phyloP scores from a whole-genome alignment of 2,888 invertebrate species.

The Lepidocyrtinus sp. region DNA sequence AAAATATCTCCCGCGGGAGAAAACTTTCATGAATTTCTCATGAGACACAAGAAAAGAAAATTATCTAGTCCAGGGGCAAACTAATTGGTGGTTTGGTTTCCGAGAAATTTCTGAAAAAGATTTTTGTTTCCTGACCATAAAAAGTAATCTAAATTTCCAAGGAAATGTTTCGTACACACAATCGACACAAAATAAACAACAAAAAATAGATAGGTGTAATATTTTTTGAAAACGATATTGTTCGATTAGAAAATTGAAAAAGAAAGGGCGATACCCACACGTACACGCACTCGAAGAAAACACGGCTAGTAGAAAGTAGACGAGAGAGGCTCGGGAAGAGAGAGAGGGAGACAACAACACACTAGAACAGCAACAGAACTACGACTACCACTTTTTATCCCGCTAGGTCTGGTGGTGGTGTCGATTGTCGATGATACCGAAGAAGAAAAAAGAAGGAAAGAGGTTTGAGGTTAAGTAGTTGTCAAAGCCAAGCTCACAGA shows the following conservation, averaged over 20 bases:
- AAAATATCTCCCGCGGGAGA: too few species aligned
- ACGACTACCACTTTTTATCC: not conserved
- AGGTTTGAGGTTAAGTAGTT: conserved; percentile 47
- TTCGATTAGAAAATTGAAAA: too few species aligned
- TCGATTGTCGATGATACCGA: not conserved
- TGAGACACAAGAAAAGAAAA: too few species aligned
- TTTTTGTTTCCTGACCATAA: too few species aligned
- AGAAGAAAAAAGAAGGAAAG: conserved; percentile 56
- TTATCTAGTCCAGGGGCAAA: too few species aligned
- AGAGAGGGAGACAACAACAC: not conserved
- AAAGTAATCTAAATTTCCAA: too few species aligned
- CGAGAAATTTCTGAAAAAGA: too few species aligned
- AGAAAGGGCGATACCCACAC: conserved; percentile 8
- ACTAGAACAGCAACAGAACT: not conserved
- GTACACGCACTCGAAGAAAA: conserved; percentile 16
- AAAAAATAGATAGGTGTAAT: conserved; percentile 18
- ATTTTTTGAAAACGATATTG: too few species aligned
- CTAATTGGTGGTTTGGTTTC: too few species aligned
- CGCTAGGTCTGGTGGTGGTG: not conserved
- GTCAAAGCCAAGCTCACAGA: conserved; percentile 64
- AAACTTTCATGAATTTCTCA: too few species aligned
- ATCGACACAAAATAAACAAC: too few species aligned
- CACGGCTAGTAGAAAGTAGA: conserved; percentile 13
- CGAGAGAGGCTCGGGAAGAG: not conserved
- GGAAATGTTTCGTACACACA: too few species aligned